phyloP scores from a whole-genome alignment of 2,797 vertebrate genomes.

The Eidolon dupreanum region DNA sequence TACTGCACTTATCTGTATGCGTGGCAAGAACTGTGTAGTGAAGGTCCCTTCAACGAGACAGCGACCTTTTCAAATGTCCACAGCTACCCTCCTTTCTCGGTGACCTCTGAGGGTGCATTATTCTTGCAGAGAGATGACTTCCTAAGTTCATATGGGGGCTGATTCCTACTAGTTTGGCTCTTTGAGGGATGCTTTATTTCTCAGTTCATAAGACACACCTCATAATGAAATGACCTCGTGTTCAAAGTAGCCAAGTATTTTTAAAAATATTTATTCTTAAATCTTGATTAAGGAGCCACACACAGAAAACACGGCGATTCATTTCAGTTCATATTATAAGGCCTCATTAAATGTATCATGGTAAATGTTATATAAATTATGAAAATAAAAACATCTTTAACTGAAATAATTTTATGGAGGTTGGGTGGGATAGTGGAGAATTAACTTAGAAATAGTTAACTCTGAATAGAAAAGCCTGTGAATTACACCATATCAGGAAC shows the following conservation, averaged over 20 bases:
- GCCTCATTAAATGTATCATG: neutral
- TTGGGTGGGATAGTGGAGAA: neutral
- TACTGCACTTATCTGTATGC: neutral
- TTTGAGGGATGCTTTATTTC: neutral
- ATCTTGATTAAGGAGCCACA: neutral
- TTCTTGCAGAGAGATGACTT: neutral
- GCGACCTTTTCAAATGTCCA: neutral
- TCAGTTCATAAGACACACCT: constrained; percentile 34
- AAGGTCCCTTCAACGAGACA: neutral
- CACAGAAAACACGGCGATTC: neutral
- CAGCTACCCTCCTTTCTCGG: neutral
- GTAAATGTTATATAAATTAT: neutral
- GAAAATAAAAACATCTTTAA: constrained; percentile 41
- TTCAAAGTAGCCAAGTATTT: neutral
- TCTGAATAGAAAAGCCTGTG: constrained; percentile 32
- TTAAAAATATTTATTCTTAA: constrained; percentile 43
- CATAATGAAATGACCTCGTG: neutral
- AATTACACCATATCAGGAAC: neutral
- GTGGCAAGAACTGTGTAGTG: neutral
- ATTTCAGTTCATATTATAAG: constrained; percentile 28
- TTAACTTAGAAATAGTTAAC: constrained; percentile 23
- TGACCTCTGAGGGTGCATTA: neutral
- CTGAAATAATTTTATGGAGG: neutral
- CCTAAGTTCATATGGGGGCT: neutral
- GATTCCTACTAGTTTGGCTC: neutral